phyloP scores from a whole-genome alignment of 2,113 vertebrate species.

The Scomber scombrus region DNA sequence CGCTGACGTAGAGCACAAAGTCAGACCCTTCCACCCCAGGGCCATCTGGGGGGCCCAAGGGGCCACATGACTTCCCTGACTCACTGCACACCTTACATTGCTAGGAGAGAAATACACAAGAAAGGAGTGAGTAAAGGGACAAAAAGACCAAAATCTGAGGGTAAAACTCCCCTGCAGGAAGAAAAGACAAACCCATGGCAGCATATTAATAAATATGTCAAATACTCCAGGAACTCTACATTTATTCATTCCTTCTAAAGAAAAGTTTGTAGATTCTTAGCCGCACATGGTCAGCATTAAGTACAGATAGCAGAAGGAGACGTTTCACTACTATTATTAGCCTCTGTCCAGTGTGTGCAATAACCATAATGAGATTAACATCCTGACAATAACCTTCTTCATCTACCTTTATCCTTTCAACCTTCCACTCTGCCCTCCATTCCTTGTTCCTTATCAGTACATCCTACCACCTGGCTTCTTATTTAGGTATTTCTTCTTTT shows the following conservation, averaged over 20 bases:
- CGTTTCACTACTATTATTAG: neutral
- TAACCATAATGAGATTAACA: conserved; percentile 11
- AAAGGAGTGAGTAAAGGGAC: neutral
- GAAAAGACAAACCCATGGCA: no score
- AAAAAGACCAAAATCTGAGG: no score
- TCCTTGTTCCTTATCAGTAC: no score
- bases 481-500: no score
- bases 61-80: conserved; percentile 87
- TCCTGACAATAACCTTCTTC: neutral
- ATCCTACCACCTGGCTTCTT: neutral
- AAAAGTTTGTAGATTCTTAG: no score
- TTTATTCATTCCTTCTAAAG: no score
- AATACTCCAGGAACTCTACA: no score
- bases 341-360: neutral
- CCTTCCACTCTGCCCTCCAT: no score
- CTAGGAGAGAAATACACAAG: conserved; percentile 70
- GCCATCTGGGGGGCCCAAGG: conserved; percentile 86
- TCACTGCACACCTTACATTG: conserved; percentile 93
- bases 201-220: no score
- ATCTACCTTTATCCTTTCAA: no score
- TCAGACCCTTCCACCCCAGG: conserved; percentile 92
- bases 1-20: conserved; percentile 96
- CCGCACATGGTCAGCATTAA: neutral
- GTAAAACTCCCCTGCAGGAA: no score
- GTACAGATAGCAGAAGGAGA: no score